Base-by-base conservation (phyloP, 2,888 invertebrate genomes). In the Invenusta paracnida region DNA sequence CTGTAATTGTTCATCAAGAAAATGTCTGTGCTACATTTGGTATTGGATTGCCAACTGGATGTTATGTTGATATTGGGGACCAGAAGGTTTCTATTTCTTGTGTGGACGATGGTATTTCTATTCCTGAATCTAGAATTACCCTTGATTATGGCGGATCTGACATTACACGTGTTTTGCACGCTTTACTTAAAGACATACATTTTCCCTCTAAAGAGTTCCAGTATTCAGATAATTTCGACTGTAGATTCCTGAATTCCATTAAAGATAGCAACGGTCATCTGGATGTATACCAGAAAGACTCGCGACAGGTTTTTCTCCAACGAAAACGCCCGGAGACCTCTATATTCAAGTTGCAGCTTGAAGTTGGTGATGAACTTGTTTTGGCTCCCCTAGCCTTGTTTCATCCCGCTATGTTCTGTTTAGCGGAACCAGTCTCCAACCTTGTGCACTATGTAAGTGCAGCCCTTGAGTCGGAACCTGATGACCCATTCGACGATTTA, bases 41-140 rank as follows among this genome's bases (percentile, higher is more conserved):
- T 0, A 94, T 95, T 25, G 95, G 95, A 13, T 91, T 95, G 23
- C 94, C 94, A 82, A 95, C 94, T 89, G 97, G 96, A 0, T 97
- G 97, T 92, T 96, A 97, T 0, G 95, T 98, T 0, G 97, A 97
- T 91, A 94, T 97, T 84, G 97, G 97, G 0, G 97, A 97, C 90
- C 96, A 97, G 91, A 97, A 97, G 92, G 96, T 96, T 0, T 96
- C 96, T 0, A 95, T 98, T 27, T 96, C 96, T 0, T 98, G 97
- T 92, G 96, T 97, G 0, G 97, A 97, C 92, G 97, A 97, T 93
- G 97, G 96, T 0, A 95, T 97, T 87, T 97, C 97, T 29, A 96
- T 96, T 89, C 94, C 95, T 88, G 94, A 95, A 88, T 96, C 97
- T 0, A 93, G 92, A 86, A 87, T 92, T 30, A 89, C 89, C 11